Conservation (phyloP, 2,888 invertebrate genomes). For the Escarpia spicata region DNA sequence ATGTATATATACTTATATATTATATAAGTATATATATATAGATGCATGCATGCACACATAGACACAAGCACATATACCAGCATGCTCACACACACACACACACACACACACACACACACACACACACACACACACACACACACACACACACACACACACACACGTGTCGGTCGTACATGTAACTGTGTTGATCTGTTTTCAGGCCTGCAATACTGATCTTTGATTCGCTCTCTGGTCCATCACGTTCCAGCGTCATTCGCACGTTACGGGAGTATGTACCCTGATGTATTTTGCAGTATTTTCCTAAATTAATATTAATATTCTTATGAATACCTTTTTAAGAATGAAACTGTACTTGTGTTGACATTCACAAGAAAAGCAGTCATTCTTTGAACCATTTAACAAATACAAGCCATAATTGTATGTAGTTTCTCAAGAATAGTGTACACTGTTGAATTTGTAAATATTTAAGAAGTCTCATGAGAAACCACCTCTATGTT, state of each 20-base stretch:
- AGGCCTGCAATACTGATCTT: slow-evolving; percentile 94
- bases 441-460: no score
- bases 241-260: slow-evolving; percentile 84
- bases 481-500: no score
- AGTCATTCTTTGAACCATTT: no score
- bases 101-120: slow-evolving; percentile 17
- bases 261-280: slow-evolving; percentile 79
- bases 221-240: slow-evolving; percentile 86
- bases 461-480: no score
- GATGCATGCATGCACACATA: slow-evolving; percentile 8
- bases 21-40: slow-evolving; percentile 21
- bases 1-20: neutral
- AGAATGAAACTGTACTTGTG: slow-evolving; percentile 17
- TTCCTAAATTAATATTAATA: slow-evolving; percentile 26
- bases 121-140: no score
- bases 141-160: neutral
- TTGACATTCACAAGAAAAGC: neutral
- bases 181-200: slow-evolving; percentile 60
- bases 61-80: neutral
- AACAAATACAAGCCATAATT: no score
- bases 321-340: slow-evolving; percentile 8
- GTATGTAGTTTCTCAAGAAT: no score
- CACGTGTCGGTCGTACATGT: neutral
- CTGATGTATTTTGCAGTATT: neutral
- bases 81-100: slow-evolving; percentile 17